Conservation (phyloP, 2,797 vertebrate species). For the Meriones psammophilus region DNA sequence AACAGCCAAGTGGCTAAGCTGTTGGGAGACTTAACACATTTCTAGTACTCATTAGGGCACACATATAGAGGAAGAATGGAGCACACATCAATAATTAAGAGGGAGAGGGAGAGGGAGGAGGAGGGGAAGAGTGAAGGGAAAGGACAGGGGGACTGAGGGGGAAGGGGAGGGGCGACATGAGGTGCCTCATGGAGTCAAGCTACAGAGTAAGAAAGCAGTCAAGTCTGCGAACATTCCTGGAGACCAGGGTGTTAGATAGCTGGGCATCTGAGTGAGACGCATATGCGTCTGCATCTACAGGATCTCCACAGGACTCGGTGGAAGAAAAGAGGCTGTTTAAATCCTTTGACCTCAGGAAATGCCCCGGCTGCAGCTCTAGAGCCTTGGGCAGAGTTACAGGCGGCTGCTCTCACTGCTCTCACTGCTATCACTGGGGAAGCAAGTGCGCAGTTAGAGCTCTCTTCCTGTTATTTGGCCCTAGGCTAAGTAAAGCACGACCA, state of each 20-base stretch:
- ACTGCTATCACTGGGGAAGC: neutral
- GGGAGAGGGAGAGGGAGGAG: too few species aligned
- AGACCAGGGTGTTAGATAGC: neutral
- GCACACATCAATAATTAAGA: neutral
- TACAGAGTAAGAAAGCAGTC: neutral
- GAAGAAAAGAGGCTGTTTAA: constrained; percentile 50
- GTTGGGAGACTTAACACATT: neutral
- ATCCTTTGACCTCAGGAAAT: constrained; percentile 42
- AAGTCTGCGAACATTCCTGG: neutral
- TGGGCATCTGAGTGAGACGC: neutral
- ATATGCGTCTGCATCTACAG: neutral
- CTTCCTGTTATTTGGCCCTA: neutral
- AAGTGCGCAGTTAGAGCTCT: neutral
- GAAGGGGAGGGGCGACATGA: neutral
- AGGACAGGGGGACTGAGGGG: too few species aligned
- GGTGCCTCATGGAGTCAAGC: too few species aligned
- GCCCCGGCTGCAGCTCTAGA: constrained; percentile 50
- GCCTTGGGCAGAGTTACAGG: neutral
- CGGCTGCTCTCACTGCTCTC: neutral
- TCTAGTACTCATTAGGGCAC: neutral
- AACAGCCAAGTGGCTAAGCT: neutral
- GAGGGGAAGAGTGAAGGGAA: too few species aligned
- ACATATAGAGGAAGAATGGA: neutral
- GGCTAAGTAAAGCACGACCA: neutral
- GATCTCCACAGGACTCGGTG: neutral